Conservation (phyloP, 2,888 invertebrate genomes). For the Drosophila dives region DNA sequence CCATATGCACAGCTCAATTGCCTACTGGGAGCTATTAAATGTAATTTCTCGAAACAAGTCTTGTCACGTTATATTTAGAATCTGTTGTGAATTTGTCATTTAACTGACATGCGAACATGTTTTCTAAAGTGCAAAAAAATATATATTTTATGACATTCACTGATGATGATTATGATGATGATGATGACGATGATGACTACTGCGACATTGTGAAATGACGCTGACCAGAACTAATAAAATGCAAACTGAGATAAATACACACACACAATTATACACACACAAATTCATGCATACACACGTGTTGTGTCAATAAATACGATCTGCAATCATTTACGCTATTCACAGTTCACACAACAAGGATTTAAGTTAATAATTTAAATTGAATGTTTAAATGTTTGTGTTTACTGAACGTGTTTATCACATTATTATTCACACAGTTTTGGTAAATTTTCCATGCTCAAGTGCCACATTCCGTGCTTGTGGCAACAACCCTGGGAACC, state of each 20-base stretch:
- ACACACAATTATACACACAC: neutral
- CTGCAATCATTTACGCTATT: constrained; percentile 1
- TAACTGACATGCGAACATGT: constrained; percentile 18
- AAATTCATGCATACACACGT: neutral
- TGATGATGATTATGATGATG: constrained; percentile 1
- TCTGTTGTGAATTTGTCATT: constrained; percentile 14
- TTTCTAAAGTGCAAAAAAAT: constrained; percentile 1
- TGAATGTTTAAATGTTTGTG: constrained; percentile 5
- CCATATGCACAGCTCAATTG: constrained; percentile 2
- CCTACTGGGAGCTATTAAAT: constrained; percentile 3
- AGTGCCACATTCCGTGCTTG: constrained; percentile 29
- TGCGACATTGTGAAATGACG: constrained; percentile 32
- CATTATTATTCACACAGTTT: neutral
- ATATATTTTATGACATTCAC: neutral
- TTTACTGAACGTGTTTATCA: constrained; percentile 13
- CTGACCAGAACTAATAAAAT: constrained; percentile 32
- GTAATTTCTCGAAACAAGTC: constrained; percentile 13
- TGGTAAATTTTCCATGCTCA: constrained; percentile 23
- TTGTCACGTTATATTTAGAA: constrained; percentile 19
- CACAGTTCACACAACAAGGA: neutral
- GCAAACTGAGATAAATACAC: constrained; percentile 17
- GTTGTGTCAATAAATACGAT: neutral
- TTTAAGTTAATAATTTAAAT: constrained; percentile 18
- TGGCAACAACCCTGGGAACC: neutral
- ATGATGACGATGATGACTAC: constrained; percentile 18